Percentiles rank a stretch among this genome's conserved stretches.
These are phyloP conservation scores for Matsumyia berberina DNA, from an alignment of 2,888 invertebrate genomes.

Conservation along the genomic window DNA sequence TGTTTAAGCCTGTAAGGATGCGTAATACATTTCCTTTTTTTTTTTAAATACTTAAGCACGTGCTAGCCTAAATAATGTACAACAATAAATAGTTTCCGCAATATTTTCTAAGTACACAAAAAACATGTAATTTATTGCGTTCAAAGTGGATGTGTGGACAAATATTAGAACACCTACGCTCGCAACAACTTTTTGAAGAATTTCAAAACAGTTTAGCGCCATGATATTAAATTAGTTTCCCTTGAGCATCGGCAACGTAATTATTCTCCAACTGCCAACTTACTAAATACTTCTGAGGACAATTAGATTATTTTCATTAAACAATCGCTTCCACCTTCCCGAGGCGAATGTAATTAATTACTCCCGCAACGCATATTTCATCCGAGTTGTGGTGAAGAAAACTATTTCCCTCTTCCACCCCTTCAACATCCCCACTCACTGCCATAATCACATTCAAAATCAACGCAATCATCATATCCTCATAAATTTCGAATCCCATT, in stretches of 20 bases:
- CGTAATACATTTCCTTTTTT: no score
- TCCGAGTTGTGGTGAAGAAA: neutral
- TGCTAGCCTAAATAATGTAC: no score
- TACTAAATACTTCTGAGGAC: neutral
- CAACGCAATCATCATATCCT: constrained; percentile 30
- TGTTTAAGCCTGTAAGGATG: no score
- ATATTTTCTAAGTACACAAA: no score
- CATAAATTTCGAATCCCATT: constrained; percentile 28
- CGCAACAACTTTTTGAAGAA: no score
- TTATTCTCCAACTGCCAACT: neutral
- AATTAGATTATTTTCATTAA: constrained; percentile 12
- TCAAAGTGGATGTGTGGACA: no score
- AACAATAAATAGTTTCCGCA: no score
- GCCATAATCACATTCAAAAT: constrained; percentile 23
- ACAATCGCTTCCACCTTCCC: neutral
- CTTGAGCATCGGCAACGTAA: neutral
- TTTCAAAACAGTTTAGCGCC: no score
- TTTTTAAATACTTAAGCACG: no score
- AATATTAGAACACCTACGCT: no score
- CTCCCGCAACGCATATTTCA: constrained; percentile 12
- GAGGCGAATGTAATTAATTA: constrained; percentile 19
- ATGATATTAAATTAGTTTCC: no score
- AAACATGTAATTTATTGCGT: no score
- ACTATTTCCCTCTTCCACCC: neutral
- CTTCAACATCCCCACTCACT: neutral